Evolutionary conservation across 1,140 invertebrate genomes (phyloP), one percentile per base, ranked within the genome.

Genomic region (Aphelinus atriplicis): DNA sequence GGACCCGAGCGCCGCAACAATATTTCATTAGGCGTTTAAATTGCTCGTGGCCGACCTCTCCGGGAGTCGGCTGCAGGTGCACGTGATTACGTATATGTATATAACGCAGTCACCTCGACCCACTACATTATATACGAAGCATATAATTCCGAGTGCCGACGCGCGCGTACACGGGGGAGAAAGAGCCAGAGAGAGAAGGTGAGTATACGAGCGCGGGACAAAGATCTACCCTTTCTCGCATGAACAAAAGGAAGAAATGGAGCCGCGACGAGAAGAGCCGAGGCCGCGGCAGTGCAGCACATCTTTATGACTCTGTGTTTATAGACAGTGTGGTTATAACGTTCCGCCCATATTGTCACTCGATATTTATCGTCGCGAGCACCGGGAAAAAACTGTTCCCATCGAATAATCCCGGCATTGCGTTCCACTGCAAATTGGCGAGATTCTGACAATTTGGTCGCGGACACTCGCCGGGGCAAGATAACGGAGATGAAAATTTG

Each of bases 201-300:
- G 10, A 60, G 26, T 26, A 26, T 26, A 26, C 26, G 26, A 26
- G 26, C 26, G 48, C 43, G 46, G 7, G 56, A 75, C 70, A 69
- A 73, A 78, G 72, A 78, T 78, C 58, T 69, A 26, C 26, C 26
- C 47, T 55, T 53, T 74, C 56, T 68, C 60, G 47, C 57, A 58
- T 60, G 43, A 5, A 51, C 51, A 63, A 62, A 67, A 63, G 42
- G 50, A 1, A 62, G 61, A 56, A 57, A 65, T 61, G 3, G 63
- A 10, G 48, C 2, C 56, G 55, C 43, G 26, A 3, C 2, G 43
- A 3, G 43, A 63, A 48, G 4, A 26, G 26, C 10, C 1, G 65
- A 68, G 45, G 26, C 26, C 26, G 26, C 26, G 26, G 26, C 26
- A 26, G 26, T 26, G 26, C 26, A 26, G 26, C 26, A 26, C 26